These are phyloP conservation scores for Limosa lapponica DNA, from an alignment of 2,797 vertebrate species.

Conservation along the genomic window DNA sequence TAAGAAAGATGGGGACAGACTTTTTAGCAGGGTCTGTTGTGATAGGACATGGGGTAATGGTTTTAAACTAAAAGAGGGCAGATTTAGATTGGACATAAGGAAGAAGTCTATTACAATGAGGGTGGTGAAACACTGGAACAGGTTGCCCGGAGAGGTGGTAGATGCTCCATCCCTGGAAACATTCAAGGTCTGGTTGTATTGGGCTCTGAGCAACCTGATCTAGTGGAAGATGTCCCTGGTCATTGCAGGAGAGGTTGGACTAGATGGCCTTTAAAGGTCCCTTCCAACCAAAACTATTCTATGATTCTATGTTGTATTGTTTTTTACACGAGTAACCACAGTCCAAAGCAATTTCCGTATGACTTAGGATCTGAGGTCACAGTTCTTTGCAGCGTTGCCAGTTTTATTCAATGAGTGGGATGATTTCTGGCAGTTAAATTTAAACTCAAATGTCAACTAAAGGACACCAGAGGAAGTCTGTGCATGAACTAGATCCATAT, in stretches of 20 bases:
- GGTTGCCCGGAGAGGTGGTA: neutral
- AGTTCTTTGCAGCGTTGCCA: neutral
- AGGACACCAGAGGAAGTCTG: neutral
- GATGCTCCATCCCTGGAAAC: neutral
- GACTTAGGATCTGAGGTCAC: constrained; percentile 17
- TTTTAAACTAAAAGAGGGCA: neutral
- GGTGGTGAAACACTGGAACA: neutral
- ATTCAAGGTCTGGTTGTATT: neutral
- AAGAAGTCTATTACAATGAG: neutral
- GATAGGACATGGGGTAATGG: neutral
- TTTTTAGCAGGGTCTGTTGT: neutral
- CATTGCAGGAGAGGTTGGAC: neutral
- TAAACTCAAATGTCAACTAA: constrained; percentile 51
- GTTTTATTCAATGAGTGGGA: constrained; percentile 15
- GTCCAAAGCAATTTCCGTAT: constrained; percentile 6
- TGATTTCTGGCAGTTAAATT: constrained; percentile 50
- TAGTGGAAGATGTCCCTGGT: neutral
- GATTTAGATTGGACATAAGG: neutral
- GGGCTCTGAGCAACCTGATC: neutral
- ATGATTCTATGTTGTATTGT: neutral
- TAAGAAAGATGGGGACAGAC: neutral
- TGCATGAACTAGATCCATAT: neutral
- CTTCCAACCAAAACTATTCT: neutral
- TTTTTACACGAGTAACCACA: neutral
- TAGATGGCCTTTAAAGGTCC: neutral